These are phyloP conservation scores for Ligdia adustata DNA, from an alignment of 2,888 invertebrate genomes.

Conservation along the genomic window DNA sequence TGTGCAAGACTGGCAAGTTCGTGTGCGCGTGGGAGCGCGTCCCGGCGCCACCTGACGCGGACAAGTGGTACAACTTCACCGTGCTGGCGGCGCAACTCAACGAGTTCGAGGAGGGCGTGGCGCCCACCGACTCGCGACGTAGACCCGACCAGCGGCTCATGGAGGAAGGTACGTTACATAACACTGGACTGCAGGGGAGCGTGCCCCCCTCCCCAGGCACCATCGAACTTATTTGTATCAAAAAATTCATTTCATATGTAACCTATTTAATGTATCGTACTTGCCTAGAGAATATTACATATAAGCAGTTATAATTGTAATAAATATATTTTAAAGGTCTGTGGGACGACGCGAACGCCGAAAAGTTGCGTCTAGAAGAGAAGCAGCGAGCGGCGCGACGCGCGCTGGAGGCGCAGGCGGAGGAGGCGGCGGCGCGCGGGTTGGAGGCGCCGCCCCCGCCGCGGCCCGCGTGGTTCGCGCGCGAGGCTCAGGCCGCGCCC, in stretches of 20 bases:
- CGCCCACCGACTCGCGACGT: conserved; percentile 96
- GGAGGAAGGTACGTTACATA: too few species aligned
- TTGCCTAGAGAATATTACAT: too few species aligned
- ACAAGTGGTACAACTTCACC: conserved; percentile 95
- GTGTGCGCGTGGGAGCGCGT: conserved; percentile 94
- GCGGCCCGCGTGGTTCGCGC: conserved; percentile 95
- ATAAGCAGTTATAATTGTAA: too few species aligned
- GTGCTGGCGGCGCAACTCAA: conserved; percentile 97
- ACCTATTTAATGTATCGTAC: too few species aligned
- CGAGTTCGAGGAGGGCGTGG: conserved; percentile 95
- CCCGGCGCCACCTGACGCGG: conserved; percentile 87
- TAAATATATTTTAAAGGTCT: too few species aligned
- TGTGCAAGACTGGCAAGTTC: conserved; percentile 96
- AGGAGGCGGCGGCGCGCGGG: conserved; percentile 86
- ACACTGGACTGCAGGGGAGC: too few species aligned
- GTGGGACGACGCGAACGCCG: conserved; percentile 95
- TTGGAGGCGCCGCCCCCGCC: conserved; percentile 87
- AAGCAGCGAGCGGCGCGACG: conserved; percentile 95
- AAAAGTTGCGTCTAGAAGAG: conserved; percentile 94
- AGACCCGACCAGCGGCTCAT: conserved; percentile 99
- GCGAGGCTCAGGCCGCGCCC: conserved; percentile 89
- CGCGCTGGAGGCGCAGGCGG: conserved; percentile 91
- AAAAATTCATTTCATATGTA: too few species aligned
- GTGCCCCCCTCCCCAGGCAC: too few species aligned
- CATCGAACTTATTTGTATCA: too few species aligned